Evolutionary conservation across 2,888 invertebrate genomes (phyloP), one percentile per base, ranked within the genome.

Genomic region (Apeira syringaria): DNA sequence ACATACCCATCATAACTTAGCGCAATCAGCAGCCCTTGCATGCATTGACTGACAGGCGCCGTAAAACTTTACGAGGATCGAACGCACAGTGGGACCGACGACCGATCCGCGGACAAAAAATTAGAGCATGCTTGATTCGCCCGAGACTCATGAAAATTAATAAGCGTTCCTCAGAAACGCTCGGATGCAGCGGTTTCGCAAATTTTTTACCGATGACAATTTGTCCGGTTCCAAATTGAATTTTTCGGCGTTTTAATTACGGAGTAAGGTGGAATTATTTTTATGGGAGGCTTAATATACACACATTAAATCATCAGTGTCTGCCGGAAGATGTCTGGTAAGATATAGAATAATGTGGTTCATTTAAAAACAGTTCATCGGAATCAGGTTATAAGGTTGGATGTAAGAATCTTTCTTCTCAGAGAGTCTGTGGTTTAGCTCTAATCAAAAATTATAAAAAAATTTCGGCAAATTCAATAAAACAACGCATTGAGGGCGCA

Each of bases 121-220:
- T 20, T 20, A 20, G 20, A 20, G 20, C 20, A 20, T 7, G 20
- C 35, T 32, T 36, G 8, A 26, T 5, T 20, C 12, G 24, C 15
- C 15, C 13, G n/a, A 33, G 25, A n/a, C 59, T 79, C 80, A 79
- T 80, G 80, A 81, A 80, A 80, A 80, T 80, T 79, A 77, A 79
- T 80, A 74, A 72, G 65, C 56, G 56, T 68, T 73, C 74, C 65
- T 58, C 61, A 53, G 61, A 62, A 64, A 61, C 26, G 22, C 55
- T 53, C 56, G 25, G 54, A 30, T 35, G 50, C 41, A 48, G 51
- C 48, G 44, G 38, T 44, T 44, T 38, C 38, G 38, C 25, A 32
- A 50, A 51, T 59, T 64, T 67, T 67, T 67, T 64, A 31, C 34
- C 30, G 34, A 38, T 39, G 32, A 40, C 61, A 67, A 67, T 67